phyloP scores from a whole-genome alignment of 2,797 vertebrate genomes.

The Lycodopsis pacificus region DNA sequence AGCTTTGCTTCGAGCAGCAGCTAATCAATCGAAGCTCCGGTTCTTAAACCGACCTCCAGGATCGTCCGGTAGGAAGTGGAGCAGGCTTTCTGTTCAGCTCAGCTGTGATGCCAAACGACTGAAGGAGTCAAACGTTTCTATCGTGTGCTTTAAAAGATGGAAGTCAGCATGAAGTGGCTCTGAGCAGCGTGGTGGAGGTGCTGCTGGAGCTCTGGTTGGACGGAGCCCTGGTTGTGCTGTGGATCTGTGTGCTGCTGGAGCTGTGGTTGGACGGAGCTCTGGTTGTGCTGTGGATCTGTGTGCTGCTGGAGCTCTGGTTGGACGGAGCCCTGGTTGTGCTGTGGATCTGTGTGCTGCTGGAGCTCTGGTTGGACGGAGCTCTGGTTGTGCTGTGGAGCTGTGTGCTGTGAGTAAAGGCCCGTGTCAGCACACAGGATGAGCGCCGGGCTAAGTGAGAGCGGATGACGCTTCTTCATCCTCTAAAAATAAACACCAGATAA shows the following conservation, averaged over 20 bases:
- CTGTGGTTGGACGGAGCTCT: no score
- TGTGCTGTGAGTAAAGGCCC: neutral
- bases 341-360: neutral
- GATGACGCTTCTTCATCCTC: neutral
- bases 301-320: neutral
- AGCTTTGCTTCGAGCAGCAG: neutral
- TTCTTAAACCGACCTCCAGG: neutral
- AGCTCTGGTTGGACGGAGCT: no score
- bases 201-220: no score
- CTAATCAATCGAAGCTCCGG: neutral
- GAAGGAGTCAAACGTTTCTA: no score
- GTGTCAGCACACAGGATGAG: neutral
- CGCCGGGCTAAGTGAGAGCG: neutral
- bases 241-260: neutral
- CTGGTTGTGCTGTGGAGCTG: neutral
- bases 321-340: no score
- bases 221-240: no score
- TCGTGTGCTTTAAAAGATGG: neutral
- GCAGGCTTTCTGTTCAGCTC: accelerated
- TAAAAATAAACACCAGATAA: neutral
- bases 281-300: neutral
- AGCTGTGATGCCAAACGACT: no score
- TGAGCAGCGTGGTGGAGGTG: no score
- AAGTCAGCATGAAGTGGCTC: neutral
- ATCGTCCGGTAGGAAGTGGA: neutral